Evolutionary conservation across 2,797 vertebrate genomes (phyloP).

Genomic region (Typhlichthys eigenmanni): DNA sequence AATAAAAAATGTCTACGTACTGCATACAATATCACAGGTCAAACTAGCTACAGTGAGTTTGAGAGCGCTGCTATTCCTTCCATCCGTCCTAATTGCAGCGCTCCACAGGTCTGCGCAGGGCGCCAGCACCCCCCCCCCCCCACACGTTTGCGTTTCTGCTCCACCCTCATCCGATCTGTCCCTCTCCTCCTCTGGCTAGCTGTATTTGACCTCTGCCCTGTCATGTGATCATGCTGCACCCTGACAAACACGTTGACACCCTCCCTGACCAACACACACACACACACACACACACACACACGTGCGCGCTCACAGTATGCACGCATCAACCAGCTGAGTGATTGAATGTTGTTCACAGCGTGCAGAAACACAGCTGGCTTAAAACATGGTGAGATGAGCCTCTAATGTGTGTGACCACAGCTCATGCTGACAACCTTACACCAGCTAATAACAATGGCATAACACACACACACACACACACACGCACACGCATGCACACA

Average conservation of each 20-base stretch:
- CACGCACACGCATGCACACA: slow-evolving; percentile 5
- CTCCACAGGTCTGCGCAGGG: slow-evolving; percentile 1
- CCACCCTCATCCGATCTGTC: slow-evolving; percentile 36
- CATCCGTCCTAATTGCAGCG: neutral
- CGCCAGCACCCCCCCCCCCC: slow-evolving; percentile 3
- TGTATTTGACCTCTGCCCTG: slow-evolving; percentile 65
- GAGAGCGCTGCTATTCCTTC: neutral
- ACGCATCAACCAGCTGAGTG: slow-evolving; percentile 25
- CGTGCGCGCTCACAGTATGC: slow-evolving; percentile 3
- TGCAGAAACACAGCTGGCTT: slow-evolving; percentile 69
- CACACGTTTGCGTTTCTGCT: neutral
- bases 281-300: slow-evolving; percentile 15
- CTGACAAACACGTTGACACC: slow-evolving; percentile 44
- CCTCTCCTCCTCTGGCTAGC: slow-evolving; percentile 50
- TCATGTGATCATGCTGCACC: slow-evolving; percentile 54
- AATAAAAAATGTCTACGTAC: no score
- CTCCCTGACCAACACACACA: slow-evolving; percentile 20
- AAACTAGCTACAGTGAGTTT: no score
- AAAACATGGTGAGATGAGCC: slow-evolving; percentile 66
- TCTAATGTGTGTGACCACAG: slow-evolving; percentile 69
- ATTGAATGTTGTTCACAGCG: slow-evolving; percentile 64
- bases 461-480: slow-evolving; percentile 12
- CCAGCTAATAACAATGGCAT: slow-evolving; percentile 46
- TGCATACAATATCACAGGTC: no score
- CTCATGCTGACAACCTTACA: slow-evolving; percentile 58